Conservation (phyloP, 2,797 vertebrate genomes). For the Tolypeutes matacus region DNA sequence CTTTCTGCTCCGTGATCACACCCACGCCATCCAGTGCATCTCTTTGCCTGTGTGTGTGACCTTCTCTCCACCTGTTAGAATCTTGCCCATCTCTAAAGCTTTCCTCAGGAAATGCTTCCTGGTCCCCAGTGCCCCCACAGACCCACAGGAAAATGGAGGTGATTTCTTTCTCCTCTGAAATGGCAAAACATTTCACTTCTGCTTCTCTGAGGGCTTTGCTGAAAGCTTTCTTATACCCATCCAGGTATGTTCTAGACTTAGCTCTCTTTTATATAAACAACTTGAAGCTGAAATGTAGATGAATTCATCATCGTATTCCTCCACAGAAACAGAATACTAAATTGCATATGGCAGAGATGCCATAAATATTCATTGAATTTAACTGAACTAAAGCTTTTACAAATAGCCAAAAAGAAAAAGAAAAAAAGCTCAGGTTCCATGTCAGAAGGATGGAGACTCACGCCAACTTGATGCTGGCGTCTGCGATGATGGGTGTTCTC, state of each 20-base stretch:
- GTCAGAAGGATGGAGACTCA: constrained; percentile 59
- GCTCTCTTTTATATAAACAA: constrained; percentile 36
- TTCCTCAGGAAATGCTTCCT: constrained; percentile 45
- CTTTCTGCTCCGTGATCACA: background rate
- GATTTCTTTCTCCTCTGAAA: constrained; percentile 22
- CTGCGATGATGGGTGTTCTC: constrained; percentile 75
- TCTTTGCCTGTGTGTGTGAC: background rate
- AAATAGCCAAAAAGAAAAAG: constrained; percentile 64
- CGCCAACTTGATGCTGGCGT: constrained; percentile 69
- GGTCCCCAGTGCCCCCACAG: background rate
- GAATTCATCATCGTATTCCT: constrained; percentile 24
- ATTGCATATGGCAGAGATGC: constrained; percentile 63
- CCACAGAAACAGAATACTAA: constrained; percentile 38
- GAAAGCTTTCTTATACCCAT: background rate
- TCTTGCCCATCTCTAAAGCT: background rate
- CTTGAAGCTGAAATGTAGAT: background rate
- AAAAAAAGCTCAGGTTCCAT: constrained; percentile 66
- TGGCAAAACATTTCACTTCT: constrained; percentile 8
- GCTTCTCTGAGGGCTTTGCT: background rate
- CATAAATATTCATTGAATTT: constrained; percentile 74
- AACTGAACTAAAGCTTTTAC: constrained; percentile 63
- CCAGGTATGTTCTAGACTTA: background rate
- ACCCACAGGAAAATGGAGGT: background rate
- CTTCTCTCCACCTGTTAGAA: constrained; percentile 38
- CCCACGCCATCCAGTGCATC: background rate